These are phyloP conservation scores for Halcyon leucocephala DNA, from an alignment of 2,797 vertebrate genomes.

Conservation along the genomic window DNA sequence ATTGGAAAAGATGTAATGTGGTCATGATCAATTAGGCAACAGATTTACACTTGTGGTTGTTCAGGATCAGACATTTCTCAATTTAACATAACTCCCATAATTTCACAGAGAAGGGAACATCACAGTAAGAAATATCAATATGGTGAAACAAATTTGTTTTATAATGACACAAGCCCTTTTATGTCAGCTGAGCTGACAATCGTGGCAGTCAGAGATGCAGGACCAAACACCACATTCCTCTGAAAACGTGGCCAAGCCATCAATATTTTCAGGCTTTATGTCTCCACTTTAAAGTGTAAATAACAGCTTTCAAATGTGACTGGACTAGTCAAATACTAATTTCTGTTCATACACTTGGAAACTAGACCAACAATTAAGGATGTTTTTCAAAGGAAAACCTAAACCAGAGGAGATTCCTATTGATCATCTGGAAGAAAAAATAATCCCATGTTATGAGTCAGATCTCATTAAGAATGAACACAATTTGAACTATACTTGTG, in stretches of 20 bases:
- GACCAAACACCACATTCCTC: neutral
- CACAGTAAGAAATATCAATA: neutral
- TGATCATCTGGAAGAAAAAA: neutral
- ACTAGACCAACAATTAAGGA: neutral
- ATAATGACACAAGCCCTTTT: neutral
- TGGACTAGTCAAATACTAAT: neutral
- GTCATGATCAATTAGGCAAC: constrained; percentile 11
- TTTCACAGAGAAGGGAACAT: neutral
- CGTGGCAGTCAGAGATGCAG: neutral
- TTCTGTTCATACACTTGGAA: neutral
- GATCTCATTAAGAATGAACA: neutral
- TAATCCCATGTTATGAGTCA: neutral
- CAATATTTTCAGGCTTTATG: neutral
- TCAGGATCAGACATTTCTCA: neutral
- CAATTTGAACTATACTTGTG: neutral
- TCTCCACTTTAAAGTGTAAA: neutral
- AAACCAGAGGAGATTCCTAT: neutral
- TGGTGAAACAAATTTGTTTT: neutral
- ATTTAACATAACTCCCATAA: neutral
- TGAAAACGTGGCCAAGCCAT: neutral
- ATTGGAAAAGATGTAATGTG: constrained; percentile 15
- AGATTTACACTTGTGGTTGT: neutral
- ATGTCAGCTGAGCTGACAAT: neutral
- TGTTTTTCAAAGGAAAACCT: neutral
- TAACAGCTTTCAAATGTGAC: constrained; percentile 15